Percentiles rank a stretch among this genome's conserved stretches.
phyloP scores from a whole-genome alignment of 2,113 vertebrate genomes.

The Oncorhynchus kisutch region DNA sequence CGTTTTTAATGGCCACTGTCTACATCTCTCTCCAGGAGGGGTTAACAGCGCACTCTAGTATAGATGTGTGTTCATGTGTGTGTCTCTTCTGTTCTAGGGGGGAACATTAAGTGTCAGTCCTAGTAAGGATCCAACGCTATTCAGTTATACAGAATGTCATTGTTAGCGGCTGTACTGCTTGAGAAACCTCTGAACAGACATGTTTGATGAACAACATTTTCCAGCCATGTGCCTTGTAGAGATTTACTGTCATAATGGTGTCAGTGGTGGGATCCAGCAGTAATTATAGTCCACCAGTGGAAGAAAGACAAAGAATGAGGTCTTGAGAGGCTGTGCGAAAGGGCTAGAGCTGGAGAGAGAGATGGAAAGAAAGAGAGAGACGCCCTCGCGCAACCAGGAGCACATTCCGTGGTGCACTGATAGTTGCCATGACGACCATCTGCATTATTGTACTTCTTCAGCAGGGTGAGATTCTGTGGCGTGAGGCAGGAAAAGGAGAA shows the following conservation, averaged over 20 bases:
- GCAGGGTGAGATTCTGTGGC: background rate
- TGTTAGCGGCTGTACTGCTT: background rate
- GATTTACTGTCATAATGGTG: slow-evolving; percentile 25
- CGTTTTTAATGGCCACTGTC: slow-evolving; percentile 10
- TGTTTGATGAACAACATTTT: slow-evolving; percentile 19
- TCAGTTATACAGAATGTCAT: slow-evolving; percentile 12
- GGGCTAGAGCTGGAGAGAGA: background rate
- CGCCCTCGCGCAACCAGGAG: background rate
- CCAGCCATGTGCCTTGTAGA: slow-evolving; percentile 13
- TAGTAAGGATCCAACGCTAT: background rate
- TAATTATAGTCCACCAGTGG: slow-evolving; percentile 34
- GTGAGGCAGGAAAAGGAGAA: background rate
- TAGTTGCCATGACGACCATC: slow-evolving; percentile 6
- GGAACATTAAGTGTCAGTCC: too few relatives aligned
- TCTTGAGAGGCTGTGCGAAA: too few relatives aligned
- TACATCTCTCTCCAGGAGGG: slow-evolving; percentile 8
- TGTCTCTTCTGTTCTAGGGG: background rate
- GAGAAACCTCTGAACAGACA: background rate
- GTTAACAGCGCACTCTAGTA: background rate
- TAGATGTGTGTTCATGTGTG: slow-evolving; percentile 14
- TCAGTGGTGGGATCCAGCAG: slow-evolving; percentile 35
- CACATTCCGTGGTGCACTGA: background rate
- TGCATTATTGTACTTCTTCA: background rate
- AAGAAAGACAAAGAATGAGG: background rate
- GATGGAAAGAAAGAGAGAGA: background rate